A percentile compares a stretch with the other conserved stretches of the same genome.
phyloP scores from a whole-genome alignment of 2,888 invertebrate genomes.

The Patella pellucida region DNA sequence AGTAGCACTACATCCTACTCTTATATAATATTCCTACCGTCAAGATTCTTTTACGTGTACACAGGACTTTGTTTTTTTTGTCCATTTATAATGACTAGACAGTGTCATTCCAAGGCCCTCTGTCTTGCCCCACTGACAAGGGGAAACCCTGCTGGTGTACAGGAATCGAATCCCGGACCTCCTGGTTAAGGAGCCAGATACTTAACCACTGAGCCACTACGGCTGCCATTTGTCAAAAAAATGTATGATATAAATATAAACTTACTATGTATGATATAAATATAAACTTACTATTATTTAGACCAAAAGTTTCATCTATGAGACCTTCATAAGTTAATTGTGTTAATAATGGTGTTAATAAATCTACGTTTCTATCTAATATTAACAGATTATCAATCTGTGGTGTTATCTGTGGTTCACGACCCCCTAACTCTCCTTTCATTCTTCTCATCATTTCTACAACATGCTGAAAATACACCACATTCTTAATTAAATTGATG shows the following conservation, averaged over 20 bases:
- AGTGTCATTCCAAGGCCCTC: too few species aligned
- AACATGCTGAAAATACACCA: slow-evolving; percentile 76
- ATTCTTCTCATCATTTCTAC: slow-evolving; percentile 86
- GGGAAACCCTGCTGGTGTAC: too few species aligned
- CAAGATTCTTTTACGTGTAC: too few species aligned
- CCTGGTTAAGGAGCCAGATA: too few species aligned
- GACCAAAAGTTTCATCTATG: slow-evolving; percentile 94
- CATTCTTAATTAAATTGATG: too few species aligned
- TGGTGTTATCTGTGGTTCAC: slow-evolving; percentile 73
- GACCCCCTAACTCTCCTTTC: slow-evolving; percentile 76
- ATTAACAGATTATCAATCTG: slow-evolving; percentile 91
- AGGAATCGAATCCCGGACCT: too few species aligned
- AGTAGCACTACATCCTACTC: too few species aligned
- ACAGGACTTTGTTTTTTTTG: too few species aligned
- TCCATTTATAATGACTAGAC: too few species aligned
- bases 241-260: background rate
- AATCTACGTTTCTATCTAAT: slow-evolving; percentile 91
- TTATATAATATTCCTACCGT: too few species aligned
- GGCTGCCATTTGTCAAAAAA: background rate
- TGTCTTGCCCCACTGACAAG: too few species aligned
- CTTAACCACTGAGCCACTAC: background rate
- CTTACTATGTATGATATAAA: background rate
- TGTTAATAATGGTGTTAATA: slow-evolving; percentile 90
- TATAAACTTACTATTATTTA: slow-evolving; percentile 75
- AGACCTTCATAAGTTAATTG: slow-evolving; percentile 98